phyloP scores from a whole-genome alignment of 1,140 invertebrate species.

The Antheraea pernyi region DNA sequence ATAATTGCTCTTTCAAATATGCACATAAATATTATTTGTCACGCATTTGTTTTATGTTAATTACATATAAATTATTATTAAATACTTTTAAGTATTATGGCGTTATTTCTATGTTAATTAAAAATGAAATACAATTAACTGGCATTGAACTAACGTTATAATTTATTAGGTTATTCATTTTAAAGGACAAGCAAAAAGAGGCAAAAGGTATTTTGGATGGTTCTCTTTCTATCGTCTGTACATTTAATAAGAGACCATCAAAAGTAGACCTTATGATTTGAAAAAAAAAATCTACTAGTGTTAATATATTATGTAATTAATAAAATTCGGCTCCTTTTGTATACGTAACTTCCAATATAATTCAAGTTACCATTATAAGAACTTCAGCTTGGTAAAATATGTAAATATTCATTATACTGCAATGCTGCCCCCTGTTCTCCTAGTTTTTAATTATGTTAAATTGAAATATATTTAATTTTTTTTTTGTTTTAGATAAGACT shows the following conservation, averaged over 20 bases:
- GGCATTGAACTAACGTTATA: slow-evolving; percentile 44
- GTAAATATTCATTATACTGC: slow-evolving; percentile 57
- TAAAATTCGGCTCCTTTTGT: slow-evolving; percentile 40
- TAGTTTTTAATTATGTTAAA: slow-evolving; percentile 2
- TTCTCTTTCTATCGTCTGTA: slow-evolving; percentile 64
- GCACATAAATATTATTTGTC: slow-evolving; percentile 52
- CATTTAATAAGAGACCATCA: slow-evolving; percentile 65
- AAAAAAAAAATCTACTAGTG: slow-evolving; percentile 42
- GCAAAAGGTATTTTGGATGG: slow-evolving; percentile 71
- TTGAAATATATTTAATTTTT: slow-evolving; percentile 27
- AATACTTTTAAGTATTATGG: slow-evolving; percentile 20
- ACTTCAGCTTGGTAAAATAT: slow-evolving; percentile 54
- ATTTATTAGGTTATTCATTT: slow-evolving; percentile 18
- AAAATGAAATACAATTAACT: slow-evolving; percentile 18
- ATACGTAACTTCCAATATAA: slow-evolving; percentile 59
- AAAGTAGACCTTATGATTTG: slow-evolving; percentile 45
- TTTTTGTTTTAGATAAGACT: slow-evolving; percentile 38
- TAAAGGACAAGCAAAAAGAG: slow-evolving; percentile 73
- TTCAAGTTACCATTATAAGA: slow-evolving; percentile 71
- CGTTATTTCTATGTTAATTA: slow-evolving; percentile 5
- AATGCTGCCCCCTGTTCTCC: slow-evolving; percentile 26
- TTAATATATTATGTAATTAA: slow-evolving; percentile 31
- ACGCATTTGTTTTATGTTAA: slow-evolving; percentile 66
- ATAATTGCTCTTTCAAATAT: slow-evolving; percentile 42
- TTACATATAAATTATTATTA: slow-evolving; percentile 57